phyloP scores from a whole-genome alignment of 2,113 vertebrate genomes.

The Atrichornis clamosus region DNA sequence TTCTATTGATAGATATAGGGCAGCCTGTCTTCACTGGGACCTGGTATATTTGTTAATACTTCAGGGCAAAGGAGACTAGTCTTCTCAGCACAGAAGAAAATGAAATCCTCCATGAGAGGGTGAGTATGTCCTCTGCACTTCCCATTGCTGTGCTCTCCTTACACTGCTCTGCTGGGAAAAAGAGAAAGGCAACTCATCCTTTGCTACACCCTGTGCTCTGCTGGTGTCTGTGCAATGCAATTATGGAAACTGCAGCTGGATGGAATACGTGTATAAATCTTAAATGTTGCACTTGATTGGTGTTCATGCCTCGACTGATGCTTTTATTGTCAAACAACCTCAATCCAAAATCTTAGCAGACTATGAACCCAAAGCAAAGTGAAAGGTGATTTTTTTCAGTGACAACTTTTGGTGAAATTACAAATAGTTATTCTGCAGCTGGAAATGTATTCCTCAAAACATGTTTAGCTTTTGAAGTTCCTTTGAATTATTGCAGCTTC shows the following conservation, averaged over 20 bases:
- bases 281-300: background rate
- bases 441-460: background rate
- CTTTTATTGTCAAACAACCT: background rate
- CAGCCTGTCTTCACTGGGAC: slow-evolving; percentile 62
- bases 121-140: background rate
- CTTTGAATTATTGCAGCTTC: background rate
- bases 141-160: background rate
- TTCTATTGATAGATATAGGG: slow-evolving; percentile 73
- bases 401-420: background rate
- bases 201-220: background rate
- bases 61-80: slow-evolving; percentile 19
- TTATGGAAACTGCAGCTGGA: background rate
- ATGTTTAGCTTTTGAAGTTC: background rate
- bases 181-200: background rate
- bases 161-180: background rate
- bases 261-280: background rate
- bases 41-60: slow-evolving; percentile 66
- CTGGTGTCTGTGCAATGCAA: background rate
- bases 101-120: background rate
- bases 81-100: slow-evolving; percentile 40
- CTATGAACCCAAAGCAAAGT: background rate
- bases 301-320: background rate
- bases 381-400: background rate
- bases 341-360: background rate
- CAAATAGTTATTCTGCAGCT: background rate